Percentiles rank a stretch among this genome's conserved stretches.
phyloP scores from a whole-genome alignment of 2,797 vertebrate genomes.

The Cryptoprocta ferox region DNA sequence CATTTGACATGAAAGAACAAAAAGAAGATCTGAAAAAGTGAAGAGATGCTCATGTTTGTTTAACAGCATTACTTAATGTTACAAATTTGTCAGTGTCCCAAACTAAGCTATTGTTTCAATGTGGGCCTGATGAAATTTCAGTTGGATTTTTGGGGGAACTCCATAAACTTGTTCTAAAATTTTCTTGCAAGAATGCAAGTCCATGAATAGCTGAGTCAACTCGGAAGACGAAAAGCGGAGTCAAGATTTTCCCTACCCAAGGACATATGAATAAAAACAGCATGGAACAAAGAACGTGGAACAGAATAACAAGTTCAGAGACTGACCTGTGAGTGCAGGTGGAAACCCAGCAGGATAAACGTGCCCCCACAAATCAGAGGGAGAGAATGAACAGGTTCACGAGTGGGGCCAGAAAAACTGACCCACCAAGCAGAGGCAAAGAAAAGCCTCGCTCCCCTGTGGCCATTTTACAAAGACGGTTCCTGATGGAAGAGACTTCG shows the following conservation, averaged over 20 bases:
- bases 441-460: neutral
- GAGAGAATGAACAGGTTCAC: no score
- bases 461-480: neutral
- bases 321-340: fast-evolving
- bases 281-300: neutral
- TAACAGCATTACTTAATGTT: neutral
- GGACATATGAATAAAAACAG: neutral
- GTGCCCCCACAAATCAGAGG: fast-evolving
- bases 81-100: neutral
- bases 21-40: neutral
- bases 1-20: neutral
- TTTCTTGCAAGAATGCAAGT: neutral
- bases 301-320: neutral
- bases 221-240: neutral
- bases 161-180: neutral
- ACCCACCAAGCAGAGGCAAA: neutral
- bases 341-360: fast-evolving
- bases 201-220: neutral
- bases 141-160: neutral
- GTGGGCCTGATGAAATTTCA: neutral
- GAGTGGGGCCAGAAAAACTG: neutral
- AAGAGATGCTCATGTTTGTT: neutral
- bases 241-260: neutral
- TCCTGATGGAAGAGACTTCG: neutral
- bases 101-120: neutral